phyloP scores from a whole-genome alignment of 2,888 invertebrate species.

The Amblyteles armatorius region DNA sequence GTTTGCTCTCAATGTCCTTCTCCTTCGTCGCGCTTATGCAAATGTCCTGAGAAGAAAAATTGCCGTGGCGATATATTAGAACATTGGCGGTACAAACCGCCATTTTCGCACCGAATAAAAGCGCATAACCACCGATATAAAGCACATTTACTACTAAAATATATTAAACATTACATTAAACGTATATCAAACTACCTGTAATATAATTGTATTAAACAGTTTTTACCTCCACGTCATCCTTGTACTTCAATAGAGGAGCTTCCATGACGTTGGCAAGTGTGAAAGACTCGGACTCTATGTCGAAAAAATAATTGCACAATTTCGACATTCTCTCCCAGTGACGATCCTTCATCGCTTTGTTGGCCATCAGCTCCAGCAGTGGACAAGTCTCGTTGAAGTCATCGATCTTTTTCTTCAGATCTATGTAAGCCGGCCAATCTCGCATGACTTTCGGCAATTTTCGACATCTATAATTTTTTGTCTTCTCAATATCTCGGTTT shows the following conservation, averaged over 20 bases:
- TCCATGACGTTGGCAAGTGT: constrained; percentile 93
- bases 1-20: constrained; percentile 95
- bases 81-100: too few species aligned
- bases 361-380: constrained; percentile 94
- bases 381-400: constrained; percentile 96
- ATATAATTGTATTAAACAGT: not conserved
- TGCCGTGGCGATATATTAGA: not conserved
- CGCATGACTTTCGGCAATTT: constrained; percentile 94
- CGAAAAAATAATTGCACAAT: constrained; percentile 88
- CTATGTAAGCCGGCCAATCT: constrained; percentile 95
- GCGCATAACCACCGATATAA: too few species aligned
- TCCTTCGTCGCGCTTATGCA: constrained; percentile 96
- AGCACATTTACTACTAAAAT: not conserved
- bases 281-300: constrained; percentile 92
- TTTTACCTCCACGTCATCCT: constrained; percentile 94
- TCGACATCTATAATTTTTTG: constrained; percentile 87
- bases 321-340: constrained; percentile 90
- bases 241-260: constrained; percentile 92
- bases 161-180: not conserved
- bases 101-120: too few species aligned
- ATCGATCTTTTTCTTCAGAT: constrained; percentile 94
- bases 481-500: not conserved
- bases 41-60: constrained; percentile 88
- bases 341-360: constrained; percentile 93
- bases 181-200: not conserved